Base-by-base conservation (phyloP, 1,140 invertebrate genomes). In the Stegodyphus dumicola region DNA sequence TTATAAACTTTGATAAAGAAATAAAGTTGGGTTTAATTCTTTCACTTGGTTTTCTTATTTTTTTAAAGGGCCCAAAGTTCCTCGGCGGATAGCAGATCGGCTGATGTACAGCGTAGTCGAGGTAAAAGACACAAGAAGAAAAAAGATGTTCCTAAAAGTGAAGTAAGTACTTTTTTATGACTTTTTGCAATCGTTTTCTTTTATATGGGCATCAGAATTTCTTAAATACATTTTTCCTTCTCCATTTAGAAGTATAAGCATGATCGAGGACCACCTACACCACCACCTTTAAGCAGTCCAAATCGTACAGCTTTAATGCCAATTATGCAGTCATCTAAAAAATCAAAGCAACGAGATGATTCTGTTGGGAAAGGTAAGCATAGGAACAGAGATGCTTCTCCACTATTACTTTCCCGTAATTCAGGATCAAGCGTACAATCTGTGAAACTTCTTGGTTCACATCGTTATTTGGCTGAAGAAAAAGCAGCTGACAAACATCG, bases 281-380 rank as follows among this genome's bases (percentile, higher is more conserved):
- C 85, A 15, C 84, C 84, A 6, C 77, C 69, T 54, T 53, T 86
- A 10, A 86, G 77, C 52, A 86, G 77, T 86, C 85, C 85, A 11
- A 86, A 86, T 60, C 69, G 85, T 7, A 66, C 64, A n/a, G 64
- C 77, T 17, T 17, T 86, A 18, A 17, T 75, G 53, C 71, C 85
- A 6, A 5, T n/a, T 9, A 17, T 78, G 7, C 18, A 51, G 6
- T 48, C 70, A 7, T 54, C 70, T 7, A 86, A 86, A 67, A 80
- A 86, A 76, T 10, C n/a, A 48, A 75, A 80, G 18, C 18, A 6
- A 33, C 70, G 75, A 73, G 75, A 77, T 33, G 84, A 85, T n/a
- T 13, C 53, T 13, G 0, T 13, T 48, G 51, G 75, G 6, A 85
- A 77, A 54, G 64, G 54, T 18, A 65, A 56, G 10, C 81, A 77